Base-by-base conservation (phyloP, 2,113 vertebrate species). In the Struthio camelus region DNA sequence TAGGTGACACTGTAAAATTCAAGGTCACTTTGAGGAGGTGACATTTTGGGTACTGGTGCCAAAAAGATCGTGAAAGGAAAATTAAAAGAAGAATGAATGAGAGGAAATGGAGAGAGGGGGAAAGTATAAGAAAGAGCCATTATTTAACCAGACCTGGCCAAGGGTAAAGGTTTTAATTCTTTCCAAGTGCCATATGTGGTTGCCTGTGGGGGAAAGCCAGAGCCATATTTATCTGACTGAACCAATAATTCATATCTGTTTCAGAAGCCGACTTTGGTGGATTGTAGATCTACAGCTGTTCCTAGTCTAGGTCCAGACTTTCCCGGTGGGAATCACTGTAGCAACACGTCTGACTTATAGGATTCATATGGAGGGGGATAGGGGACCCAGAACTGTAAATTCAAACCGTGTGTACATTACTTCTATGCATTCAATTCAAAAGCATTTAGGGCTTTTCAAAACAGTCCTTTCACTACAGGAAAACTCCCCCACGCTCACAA, bases 351-450 rank as follows among this genome's bases (percentile, higher is more conserved):
- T 98, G 97, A 88, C 97, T 98, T 97, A 98, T 96, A 95, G 98
- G 97, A 97, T 97, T 98, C 97, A 96, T 94, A 97, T 97, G 97
- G 94, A 95, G 96, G 94, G 95, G 97, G 90, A 91, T 53, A 89
- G 81, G 97, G 97, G 97, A 97, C 97, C 94, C 95, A 61, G 95
- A 96, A 97, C 97, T 97, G 94, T 97, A 98, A 98, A 98, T 98
- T 97, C 97, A 98, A 98, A 97, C 98, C 98, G 97, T 96, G 96
- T 98, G 98, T 94, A 96, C 94, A 80, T 93, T 95, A 91, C 97
- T 97, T 85, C 84, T 65, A 95, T 91, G 94, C 24, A 87, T 96
- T 97, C 96, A 96, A 98, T 97, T 97, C 97, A 90, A 97, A 97
- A 97, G 94, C 91, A 89, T 95, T 97, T 95, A 96, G 90, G 93